phyloP scores from a whole-genome alignment of 2,888 invertebrate genomes.

The Sarcophaga rosellei region DNA sequence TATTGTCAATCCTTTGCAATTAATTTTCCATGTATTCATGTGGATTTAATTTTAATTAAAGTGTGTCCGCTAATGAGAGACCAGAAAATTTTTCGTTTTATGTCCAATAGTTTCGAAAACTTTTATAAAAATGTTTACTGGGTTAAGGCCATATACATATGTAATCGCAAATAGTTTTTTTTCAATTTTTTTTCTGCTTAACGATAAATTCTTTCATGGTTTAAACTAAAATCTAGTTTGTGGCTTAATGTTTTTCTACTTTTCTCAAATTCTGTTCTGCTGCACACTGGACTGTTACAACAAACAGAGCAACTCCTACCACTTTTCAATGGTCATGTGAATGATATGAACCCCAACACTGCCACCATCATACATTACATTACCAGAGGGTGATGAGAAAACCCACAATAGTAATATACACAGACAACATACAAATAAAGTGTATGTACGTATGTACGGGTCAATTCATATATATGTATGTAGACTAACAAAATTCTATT shows the following conservation, averaged over 20 bases:
- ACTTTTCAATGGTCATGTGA: conserved; percentile 44
- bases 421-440: conserved; percentile 3
- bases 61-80: too few species aligned
- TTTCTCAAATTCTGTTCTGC: conserved; percentile 19
- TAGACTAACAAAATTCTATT: conserved; percentile 55
- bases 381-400: neutral
- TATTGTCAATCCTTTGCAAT: too few species aligned
- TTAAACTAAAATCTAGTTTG: conserved; percentile 57
- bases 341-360: neutral
- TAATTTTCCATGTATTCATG: too few species aligned
- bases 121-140: conserved; percentile 15
- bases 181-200: neutral
- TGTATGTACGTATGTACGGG: neutral
- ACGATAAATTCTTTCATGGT: conserved; percentile 11
- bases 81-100: too few species aligned
- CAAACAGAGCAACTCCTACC: conserved; percentile 45
- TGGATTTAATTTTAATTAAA: too few species aligned
- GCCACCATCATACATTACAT: neutral
- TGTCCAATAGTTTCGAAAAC: too few species aligned
- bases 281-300: neutral
- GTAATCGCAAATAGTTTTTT: conserved; percentile 15
- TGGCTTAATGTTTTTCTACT: conserved; percentile 52
- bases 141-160: neutral
- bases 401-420: neutral
- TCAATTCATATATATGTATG: conserved; percentile 60